Evolutionary conservation across 1,140 invertebrate species (phyloP).

Genomic region (Olivierus martensii): DNA sequence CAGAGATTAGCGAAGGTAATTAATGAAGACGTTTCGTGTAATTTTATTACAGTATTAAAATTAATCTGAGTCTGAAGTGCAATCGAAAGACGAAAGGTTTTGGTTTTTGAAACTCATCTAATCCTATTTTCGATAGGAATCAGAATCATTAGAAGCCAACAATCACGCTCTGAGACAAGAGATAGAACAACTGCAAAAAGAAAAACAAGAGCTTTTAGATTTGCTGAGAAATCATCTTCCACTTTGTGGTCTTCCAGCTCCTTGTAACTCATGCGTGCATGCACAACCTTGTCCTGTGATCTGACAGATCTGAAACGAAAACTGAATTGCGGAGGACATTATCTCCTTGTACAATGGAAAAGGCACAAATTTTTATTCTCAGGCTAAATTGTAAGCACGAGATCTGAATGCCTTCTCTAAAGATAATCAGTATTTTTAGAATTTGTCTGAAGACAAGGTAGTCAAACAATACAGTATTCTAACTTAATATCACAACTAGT

Average conservation of each 20-base stretch:
- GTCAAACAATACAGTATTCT: no score
- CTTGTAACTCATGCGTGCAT: background rate
- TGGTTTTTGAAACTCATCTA: background rate
- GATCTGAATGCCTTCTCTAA: no score
- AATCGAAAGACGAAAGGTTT: background rate
- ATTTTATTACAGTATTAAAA: no score
- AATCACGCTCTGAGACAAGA: slow-evolving; percentile 71
- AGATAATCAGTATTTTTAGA: no score
- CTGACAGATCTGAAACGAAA: no score
- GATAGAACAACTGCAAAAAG: slow-evolving; percentile 56
- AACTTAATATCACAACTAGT: no score
- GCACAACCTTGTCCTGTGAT: background rate
- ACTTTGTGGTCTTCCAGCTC: background rate
- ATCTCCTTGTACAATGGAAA: no score
- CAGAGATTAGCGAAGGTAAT: slow-evolving; percentile 55
- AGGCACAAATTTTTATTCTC: no score
- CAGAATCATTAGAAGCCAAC: slow-evolving; percentile 68
- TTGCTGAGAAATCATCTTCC: slow-evolving; percentile 36
- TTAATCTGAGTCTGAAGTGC: background rate
- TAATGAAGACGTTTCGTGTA: background rate
- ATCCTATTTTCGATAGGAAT: slow-evolving; percentile 43
- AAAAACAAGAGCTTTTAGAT: slow-evolving; percentile 53
- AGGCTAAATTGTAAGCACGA: no score
- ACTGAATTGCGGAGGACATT: no score
- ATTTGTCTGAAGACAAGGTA: no score